Evolutionary conservation across 2,888 invertebrate genomes (phyloP).

Genomic region (Toxonevra muliebris): DNA sequence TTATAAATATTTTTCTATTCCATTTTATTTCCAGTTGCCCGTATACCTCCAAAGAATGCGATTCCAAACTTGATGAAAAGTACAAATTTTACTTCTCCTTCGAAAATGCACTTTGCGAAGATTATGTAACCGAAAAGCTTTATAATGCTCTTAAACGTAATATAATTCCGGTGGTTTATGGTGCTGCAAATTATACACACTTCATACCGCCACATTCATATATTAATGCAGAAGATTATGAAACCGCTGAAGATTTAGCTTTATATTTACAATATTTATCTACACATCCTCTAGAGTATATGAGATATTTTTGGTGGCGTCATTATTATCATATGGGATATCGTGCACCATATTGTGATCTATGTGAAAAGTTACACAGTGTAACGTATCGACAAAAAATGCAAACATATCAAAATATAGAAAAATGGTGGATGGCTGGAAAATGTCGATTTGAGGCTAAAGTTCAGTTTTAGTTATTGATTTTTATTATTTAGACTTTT

Average conservation of each 20-base stretch:
- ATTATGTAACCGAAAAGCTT: constrained; percentile 76
- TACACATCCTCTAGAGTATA: constrained; percentile 68
- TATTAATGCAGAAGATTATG: constrained; percentile 73
- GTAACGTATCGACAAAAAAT: constrained; percentile 43
- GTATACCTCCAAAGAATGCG: constrained; percentile 56
- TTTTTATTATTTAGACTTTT: neutral
- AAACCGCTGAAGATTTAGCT: constrained; percentile 69
- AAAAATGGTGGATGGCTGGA: constrained; percentile 59
- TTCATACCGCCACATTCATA: constrained; percentile 72
- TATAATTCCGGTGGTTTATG: constrained; percentile 74
- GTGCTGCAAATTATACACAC: constrained; percentile 72
- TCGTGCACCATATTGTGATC: constrained; percentile 54
- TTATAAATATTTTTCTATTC: neutral
- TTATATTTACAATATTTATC: constrained; percentile 65
- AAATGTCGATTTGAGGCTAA: constrained; percentile 54
- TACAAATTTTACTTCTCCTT: constrained; percentile 76
- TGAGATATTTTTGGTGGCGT: constrained; percentile 75
- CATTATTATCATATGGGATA: constrained; percentile 65
- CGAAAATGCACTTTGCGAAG: constrained; percentile 75
- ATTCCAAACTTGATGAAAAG: constrained; percentile 64
- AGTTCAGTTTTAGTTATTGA: constrained; percentile 42
- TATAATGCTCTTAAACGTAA: constrained; percentile 55
- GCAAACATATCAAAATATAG: constrained; percentile 55
- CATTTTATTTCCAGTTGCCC: constrained; percentile 51
- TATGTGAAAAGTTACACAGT: constrained; percentile 57